Conservation (phyloP, 2,888 invertebrate species). For the Apodemia hepburni region DNA sequence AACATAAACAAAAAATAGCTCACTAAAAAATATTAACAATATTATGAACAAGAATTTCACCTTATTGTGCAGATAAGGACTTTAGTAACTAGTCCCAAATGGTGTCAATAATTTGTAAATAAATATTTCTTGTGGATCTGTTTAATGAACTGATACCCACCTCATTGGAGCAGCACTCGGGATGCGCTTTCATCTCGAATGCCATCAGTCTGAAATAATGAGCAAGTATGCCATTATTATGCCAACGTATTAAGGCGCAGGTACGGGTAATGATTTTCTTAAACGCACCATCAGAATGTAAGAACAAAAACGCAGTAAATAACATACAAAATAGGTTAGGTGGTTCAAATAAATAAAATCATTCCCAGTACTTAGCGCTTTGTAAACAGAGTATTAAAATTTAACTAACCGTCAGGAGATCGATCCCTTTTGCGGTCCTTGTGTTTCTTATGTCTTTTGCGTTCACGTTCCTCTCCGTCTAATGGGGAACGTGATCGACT, state of each 20-base stretch:
- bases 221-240: constrained; percentile 76
- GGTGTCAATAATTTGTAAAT: not conserved
- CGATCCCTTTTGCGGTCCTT: constrained; percentile 75
- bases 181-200: constrained; percentile 58
- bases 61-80: not conserved
- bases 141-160: constrained; percentile 49
- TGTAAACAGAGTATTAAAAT: constrained; percentile 32
- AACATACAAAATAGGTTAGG: not conserved
- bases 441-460: constrained; percentile 76
- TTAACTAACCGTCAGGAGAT: constrained; percentile 80
- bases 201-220: constrained; percentile 77
- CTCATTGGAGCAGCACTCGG: constrained; percentile 48
- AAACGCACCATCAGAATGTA: not conserved
- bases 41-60: not conserved
- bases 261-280: constrained; percentile 45
- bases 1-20: too few species aligned
- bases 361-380: constrained; percentile 47
- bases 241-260: constrained; percentile 52
- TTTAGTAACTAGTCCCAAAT: not conserved
- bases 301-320: not conserved
- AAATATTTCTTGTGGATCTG: constrained; percentile 5
- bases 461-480: constrained; percentile 77
- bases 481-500: constrained; percentile 79
- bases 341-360: constrained; percentile 38
- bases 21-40: too few species aligned